These are phyloP conservation scores for Trypoxylon attenuatum DNA, from an alignment of 2,888 invertebrate genomes.

Conservation along the genomic window DNA sequence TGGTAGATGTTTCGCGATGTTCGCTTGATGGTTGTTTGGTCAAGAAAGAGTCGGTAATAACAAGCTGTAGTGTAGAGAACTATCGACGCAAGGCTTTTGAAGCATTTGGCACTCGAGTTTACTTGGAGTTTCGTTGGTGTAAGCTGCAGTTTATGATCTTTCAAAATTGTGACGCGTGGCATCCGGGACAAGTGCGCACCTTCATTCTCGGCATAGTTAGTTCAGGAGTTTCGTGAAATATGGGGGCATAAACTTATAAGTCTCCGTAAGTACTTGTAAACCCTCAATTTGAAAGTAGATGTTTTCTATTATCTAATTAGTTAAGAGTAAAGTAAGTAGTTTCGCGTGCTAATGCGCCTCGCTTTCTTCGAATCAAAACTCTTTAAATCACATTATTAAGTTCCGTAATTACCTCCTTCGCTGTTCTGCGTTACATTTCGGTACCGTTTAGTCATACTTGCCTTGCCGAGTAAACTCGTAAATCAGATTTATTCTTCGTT, in stretches of 20 bases:
- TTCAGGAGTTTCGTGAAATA: slow-evolving; percentile 11
- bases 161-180: neutral
- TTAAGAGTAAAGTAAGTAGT: neutral
- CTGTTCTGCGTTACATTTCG: too few relatives aligned
- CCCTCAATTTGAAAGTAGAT: neutral
- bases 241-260: slow-evolving; percentile 15
- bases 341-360: neutral
- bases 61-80: slow-evolving; percentile 9
- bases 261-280: neutral
- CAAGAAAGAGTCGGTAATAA: slow-evolving; percentile 23
- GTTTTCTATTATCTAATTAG: neutral
- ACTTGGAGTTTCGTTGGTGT: slow-evolving; percentile 7
- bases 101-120: slow-evolving; percentile 3
- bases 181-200: neutral
- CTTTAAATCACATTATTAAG: neutral
- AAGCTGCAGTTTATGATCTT: slow-evolving; percentile 18
- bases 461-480: too few relatives aligned
- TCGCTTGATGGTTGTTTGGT: slow-evolving; percentile 4
- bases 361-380: neutral
- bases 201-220: neutral
- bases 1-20: slow-evolving; percentile 12
- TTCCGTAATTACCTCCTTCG: neutral
- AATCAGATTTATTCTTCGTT: too few relatives aligned
- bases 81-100: slow-evolving; percentile 11
- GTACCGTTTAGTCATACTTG: too few relatives aligned